These are phyloP conservation scores for Hippocampus kuda DNA, from an alignment of 2,797 vertebrate species.

Conservation along the genomic window DNA sequence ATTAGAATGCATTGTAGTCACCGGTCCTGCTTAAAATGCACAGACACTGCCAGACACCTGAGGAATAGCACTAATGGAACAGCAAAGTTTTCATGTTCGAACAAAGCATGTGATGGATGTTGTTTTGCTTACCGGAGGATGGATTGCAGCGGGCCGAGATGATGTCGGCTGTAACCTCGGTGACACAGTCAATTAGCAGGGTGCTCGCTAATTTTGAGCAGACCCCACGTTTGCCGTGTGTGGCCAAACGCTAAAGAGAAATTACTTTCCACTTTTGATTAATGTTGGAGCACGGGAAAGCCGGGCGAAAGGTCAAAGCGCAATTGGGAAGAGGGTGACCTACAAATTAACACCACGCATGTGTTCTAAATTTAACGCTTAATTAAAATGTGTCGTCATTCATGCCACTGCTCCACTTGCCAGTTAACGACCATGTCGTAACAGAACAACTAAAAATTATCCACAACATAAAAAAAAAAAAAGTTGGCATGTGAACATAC, in stretches of 20 bases:
- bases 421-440: not conserved
- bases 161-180: not conserved
- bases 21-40: not conserved
- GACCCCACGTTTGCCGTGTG: not conserved
- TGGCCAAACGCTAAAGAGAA: not conserved
- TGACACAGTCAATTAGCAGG: not conserved
- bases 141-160: not conserved
- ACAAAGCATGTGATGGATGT: constrained; percentile 12
- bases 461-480: too few species aligned
- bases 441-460: too few species aligned
- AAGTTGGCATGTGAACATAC: too few species aligned
- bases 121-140: constrained; percentile 1
- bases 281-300: not conserved
- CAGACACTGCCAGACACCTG: constrained; percentile 3
- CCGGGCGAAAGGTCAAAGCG: not conserved
- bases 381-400: not conserved
- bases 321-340: not conserved
- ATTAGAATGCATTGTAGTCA: constrained; percentile 3
- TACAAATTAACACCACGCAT: not conserved
- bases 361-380: not conserved
- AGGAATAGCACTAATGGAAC: constrained; percentile 6
- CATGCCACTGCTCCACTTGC: not conserved
- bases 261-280: constrained; percentile 2
- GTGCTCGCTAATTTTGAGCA: constrained; percentile 1
- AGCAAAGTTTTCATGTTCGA: constrained; percentile 4